Conservation (phyloP, 2,797 vertebrate genomes). For the Rhodeus uyekii region DNA sequence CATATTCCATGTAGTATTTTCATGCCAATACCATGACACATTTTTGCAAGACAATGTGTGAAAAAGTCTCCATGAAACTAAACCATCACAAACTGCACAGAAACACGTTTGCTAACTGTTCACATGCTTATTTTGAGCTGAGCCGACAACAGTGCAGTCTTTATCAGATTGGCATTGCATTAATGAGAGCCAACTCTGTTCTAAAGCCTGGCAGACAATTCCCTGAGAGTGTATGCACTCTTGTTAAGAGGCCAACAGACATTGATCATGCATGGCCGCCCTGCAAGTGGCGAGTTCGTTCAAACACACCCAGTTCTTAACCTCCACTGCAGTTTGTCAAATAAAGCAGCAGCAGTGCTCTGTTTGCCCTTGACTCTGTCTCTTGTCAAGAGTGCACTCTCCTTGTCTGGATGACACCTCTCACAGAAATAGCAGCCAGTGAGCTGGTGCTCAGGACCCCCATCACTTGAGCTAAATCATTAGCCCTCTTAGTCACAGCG, state of each 20-base stretch:
- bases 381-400: constrained; percentile 67
- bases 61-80: not conserved
- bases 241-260: constrained; percentile 43
- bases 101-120: not conserved
- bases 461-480: constrained; percentile 70
- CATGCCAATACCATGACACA: too few species aligned
- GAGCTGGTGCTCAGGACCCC: constrained; percentile 58
- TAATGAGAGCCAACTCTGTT: constrained; percentile 10
- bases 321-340: constrained; percentile 58
- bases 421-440: constrained; percentile 73
- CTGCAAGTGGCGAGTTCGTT: constrained; percentile 39
- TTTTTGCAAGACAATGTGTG: too few species aligned
- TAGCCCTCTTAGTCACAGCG: constrained; percentile 56
- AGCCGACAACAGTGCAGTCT: not conserved
- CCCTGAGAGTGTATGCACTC: constrained; percentile 25
- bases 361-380: constrained; percentile 56
- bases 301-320: constrained; percentile 54
- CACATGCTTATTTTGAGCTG: not conserved
- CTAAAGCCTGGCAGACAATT: not conserved
- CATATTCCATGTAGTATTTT: too few species aligned
- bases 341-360: constrained; percentile 46
- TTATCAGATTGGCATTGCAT: constrained; percentile 14
- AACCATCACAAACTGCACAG: not conserved
- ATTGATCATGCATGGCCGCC: constrained; percentile 40
- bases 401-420: constrained; percentile 69